Conservation (phyloP, 2,797 vertebrate species). For the Fratercula arctica region DNA sequence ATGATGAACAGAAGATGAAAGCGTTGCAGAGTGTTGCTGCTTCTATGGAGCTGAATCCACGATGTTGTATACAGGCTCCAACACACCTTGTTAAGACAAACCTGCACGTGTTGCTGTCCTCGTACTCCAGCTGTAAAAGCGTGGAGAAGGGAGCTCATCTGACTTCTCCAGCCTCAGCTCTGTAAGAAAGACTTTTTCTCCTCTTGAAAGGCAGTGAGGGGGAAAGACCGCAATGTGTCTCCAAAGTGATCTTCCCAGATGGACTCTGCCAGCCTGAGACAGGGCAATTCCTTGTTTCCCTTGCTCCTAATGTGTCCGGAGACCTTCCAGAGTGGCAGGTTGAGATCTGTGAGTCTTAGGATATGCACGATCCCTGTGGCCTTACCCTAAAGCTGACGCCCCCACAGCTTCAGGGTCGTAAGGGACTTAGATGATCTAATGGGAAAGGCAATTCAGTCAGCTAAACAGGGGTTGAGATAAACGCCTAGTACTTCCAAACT, state of each 20-base stretch:
- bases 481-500: background rate
- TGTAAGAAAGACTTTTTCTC: background rate
- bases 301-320: background rate
- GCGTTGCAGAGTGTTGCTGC: background rate
- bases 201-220: background rate
- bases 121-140: background rate
- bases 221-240: background rate
- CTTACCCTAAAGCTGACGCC: background rate
- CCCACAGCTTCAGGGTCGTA: background rate
- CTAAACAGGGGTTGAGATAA: background rate
- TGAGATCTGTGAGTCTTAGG: background rate
- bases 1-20: slow-evolving; percentile 59
- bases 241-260: background rate
- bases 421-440: background rate
- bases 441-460: background rate
- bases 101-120: slow-evolving; percentile 15
- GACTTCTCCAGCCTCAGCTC: background rate
- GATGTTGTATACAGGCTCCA: background rate
- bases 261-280: background rate
- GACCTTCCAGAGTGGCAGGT: background rate
- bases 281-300: background rate
- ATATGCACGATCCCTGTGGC: accelerated
- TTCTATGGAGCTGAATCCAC: background rate
- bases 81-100: slow-evolving; percentile 24
- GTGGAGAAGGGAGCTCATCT: background rate